Evolutionary conservation across 2,888 invertebrate genomes (phyloP), one percentile per base, ranked within the genome.

Genomic region (Thecocarcelia acutangulata): DNA sequence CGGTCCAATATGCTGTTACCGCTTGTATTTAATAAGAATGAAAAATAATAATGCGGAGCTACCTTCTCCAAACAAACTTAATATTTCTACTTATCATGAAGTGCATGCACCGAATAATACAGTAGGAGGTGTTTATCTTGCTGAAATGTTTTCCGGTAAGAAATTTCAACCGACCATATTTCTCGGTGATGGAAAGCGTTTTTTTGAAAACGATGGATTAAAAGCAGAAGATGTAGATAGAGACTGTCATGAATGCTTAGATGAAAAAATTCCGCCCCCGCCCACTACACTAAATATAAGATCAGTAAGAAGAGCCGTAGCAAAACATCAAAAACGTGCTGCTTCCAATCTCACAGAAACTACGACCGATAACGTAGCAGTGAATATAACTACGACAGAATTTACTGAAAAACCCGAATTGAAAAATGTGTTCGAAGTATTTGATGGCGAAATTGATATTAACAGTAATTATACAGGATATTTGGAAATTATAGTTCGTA

Each of bases 1-100:
- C 86, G 97, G 97, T 0, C 95, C 95, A 0, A 96, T 97, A 85
- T 97, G 97, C 89, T 97, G 97, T 86, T 96, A 96, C 89, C 93
- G 96, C 84, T 93, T 97, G 50, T 95, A 95, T 90, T 91, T 97
- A 89, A 94, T 97, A 0, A 93, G 94, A 58, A 91, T 97, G 63
- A 93, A 93, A 13, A 88, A 89, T 72, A 84, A 84, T 75, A 92
- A 94, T 86, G 93, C 93, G 24, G 94, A 94, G 86, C 90, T 97
- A 48, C 94, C 94, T 0, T 87, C 92, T 0, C 96, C 96, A 0
- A 93, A 93, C 83, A 93, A 94, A 84, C 91, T 96, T n/a, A 92
- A 92, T 1, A 92, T 97, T 5, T 92, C 93, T 21, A 93, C 95
- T 0, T 96, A 96, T 87, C 93, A 94, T 48, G 94, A 95, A 78